A percentile compares a stretch with the other conserved stretches of the same genome.
These are phyloP conservation scores for Orthonychiurus folsomi DNA, from an alignment of 2,888 invertebrate species.

Conservation along the genomic window DNA sequence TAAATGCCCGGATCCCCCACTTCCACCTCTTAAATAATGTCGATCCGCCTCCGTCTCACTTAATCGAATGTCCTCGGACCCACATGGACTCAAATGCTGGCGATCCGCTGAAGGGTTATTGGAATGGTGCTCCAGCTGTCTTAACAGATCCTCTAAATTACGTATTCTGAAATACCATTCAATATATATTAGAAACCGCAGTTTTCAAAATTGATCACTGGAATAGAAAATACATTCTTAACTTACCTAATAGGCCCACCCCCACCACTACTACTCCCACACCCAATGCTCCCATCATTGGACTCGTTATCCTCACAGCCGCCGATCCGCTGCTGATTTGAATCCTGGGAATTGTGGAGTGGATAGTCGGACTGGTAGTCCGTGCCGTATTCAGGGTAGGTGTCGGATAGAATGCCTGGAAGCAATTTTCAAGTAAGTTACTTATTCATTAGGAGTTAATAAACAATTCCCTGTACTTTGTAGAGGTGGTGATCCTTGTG, in stretches of 20 bases:
- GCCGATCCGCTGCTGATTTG: conserved; percentile 4
- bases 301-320: conserved; percentile 33
- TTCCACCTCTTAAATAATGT: conserved; percentile 53
- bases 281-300: conserved; percentile 30
- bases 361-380: conserved; percentile 40
- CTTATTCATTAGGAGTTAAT: neutral
- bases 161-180: conserved; percentile 56
- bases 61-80: conserved; percentile 76
- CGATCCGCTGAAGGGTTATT: conserved; percentile 45
- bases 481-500: conserved; percentile 46
- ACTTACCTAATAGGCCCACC: conserved; percentile 38
- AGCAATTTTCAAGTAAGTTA: neutral
- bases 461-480: neutral
- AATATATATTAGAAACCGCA: conserved; percentile 3
- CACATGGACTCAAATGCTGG: conserved; percentile 84
- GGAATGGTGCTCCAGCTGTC: conserved; percentile 79
- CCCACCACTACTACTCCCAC: neutral
- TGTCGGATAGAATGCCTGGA: conserved; percentile 47
- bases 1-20: conserved; percentile 53
- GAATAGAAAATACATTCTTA: neutral
- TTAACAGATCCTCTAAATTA: conserved; percentile 80
- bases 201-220: neutral
- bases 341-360: conserved; percentile 37
- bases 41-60: conserved; percentile 84
- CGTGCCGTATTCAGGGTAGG: conserved; percentile 43